Conservation (phyloP, 2,797 vertebrate species). For the Betta splendens region DNA sequence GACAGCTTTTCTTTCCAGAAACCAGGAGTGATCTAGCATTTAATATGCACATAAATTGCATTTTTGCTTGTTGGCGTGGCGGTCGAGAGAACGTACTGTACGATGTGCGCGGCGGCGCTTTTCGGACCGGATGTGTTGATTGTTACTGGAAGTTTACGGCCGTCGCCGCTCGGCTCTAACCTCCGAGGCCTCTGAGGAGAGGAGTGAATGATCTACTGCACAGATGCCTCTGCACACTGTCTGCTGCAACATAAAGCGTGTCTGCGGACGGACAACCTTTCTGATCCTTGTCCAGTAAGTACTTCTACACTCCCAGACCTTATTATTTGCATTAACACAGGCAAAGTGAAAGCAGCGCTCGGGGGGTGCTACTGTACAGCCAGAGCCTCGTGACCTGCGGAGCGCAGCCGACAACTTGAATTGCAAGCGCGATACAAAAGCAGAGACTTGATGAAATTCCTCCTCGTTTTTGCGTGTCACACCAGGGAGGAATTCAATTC, state of each 20-base stretch:
- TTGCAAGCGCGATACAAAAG: constrained; percentile 41
- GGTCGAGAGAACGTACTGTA: constrained; percentile 43
- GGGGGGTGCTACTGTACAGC: neutral
- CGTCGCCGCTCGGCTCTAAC: constrained; percentile 27
- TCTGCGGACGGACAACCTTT: too few relatives aligned
- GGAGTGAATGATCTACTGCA: constrained; percentile 11
- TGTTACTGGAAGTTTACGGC: constrained; percentile 21
- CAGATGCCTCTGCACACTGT: neutral
- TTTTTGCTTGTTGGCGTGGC: constrained; percentile 32
- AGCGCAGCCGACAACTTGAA: constrained; percentile 40
- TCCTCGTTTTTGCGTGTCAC: constrained; percentile 40
- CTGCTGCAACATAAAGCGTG: constrained; percentile 7
- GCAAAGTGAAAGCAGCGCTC: neutral
- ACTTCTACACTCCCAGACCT: too few relatives aligned
- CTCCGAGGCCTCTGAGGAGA: neutral
- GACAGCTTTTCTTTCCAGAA: constrained; percentile 72
- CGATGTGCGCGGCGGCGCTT: constrained; percentile 22
- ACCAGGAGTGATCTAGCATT: constrained; percentile 70
- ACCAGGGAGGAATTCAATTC: constrained; percentile 53
- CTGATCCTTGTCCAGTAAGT: too few relatives aligned
- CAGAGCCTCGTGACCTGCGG: constrained; percentile 21
- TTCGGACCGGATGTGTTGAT: constrained; percentile 35
- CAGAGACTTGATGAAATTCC: constrained; percentile 45
- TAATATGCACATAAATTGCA: constrained; percentile 73
- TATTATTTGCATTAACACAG: neutral